Percentiles rank a stretch among this genome's conserved stretches.
phyloP scores from a whole-genome alignment of 2,888 invertebrate species.

The Eupithecia dodoneata region DNA sequence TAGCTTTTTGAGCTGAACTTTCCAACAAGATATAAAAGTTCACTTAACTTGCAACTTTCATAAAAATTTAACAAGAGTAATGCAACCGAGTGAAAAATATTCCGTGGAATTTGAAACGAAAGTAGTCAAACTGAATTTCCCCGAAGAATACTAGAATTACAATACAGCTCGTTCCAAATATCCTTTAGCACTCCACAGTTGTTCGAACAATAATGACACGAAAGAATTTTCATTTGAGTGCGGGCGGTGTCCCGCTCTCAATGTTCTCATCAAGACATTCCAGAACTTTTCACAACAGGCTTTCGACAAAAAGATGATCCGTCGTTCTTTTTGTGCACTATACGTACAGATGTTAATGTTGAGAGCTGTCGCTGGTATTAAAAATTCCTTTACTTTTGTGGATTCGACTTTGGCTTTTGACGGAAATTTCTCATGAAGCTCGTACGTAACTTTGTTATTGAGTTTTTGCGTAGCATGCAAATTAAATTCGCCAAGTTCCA shows the following conservation, averaged over 20 bases:
- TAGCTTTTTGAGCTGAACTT: slow-evolving; percentile 5
- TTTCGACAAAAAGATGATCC: slow-evolving; percentile 64
- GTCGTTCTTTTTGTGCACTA: slow-evolving; percentile 52
- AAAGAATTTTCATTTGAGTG: slow-evolving; percentile 79
- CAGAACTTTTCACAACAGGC: slow-evolving; percentile 67
- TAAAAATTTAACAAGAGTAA: slow-evolving; percentile 7
- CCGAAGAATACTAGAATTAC: slow-evolving; percentile 23
- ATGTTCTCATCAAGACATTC: slow-evolving; percentile 73
- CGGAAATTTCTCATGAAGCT: slow-evolving; percentile 31
- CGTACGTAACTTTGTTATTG: slow-evolving; percentile 27
- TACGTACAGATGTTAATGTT: slow-evolving; percentile 48
- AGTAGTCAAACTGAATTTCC: slow-evolving; percentile 18
- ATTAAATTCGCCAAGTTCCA: slow-evolving; percentile 21
- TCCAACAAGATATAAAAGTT: slow-evolving; percentile 12
- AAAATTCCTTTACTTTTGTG: slow-evolving; percentile 46
- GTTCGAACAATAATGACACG: slow-evolving; percentile 71
- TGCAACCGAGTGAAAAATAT: slow-evolving; percentile 12
- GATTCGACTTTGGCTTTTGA: slow-evolving; percentile 26
- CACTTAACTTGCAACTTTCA: slow-evolving; percentile 10
- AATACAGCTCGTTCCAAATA: slow-evolving; percentile 35
- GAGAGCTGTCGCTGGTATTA: slow-evolving; percentile 46
- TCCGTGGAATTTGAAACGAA: slow-evolving; percentile 13
- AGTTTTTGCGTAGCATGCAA: slow-evolving; percentile 23
- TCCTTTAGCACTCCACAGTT: slow-evolving; percentile 52
- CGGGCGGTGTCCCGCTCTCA: slow-evolving; percentile 61